These are phyloP conservation scores for Chaetodon auriga DNA, from an alignment of 2,113 vertebrate species.

Conservation along the genomic window DNA sequence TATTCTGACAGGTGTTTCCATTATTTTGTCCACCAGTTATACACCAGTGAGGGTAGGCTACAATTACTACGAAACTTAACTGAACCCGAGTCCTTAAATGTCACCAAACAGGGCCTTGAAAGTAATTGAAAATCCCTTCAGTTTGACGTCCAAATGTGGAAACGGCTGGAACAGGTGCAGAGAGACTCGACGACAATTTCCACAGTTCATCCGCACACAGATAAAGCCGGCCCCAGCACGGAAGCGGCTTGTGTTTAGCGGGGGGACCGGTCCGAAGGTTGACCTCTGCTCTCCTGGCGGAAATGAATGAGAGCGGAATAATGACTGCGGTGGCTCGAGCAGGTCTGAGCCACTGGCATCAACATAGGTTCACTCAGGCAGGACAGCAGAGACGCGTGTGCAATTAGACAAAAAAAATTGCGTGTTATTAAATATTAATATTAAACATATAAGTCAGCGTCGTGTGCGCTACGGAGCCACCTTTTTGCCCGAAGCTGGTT, in stretches of 20 bases:
- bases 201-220: slow-evolving; percentile 1
- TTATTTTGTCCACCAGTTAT: background rate
- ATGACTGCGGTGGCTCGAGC: slow-evolving; percentile 52
- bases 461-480: no score
- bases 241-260: slow-evolving; percentile 5
- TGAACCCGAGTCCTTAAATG: background rate
- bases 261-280: background rate
- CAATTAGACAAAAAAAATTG: background rate
- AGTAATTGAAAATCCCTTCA: background rate
- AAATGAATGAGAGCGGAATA: slow-evolving; percentile 28
- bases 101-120: background rate
- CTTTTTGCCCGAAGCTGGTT: background rate
- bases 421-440: background rate
- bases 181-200: slow-evolving; percentile 15
- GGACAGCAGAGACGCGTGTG: background rate
- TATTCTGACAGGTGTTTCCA: background rate
- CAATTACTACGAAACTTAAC: background rate
- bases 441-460: background rate
- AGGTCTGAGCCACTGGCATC: slow-evolving; percentile 22
- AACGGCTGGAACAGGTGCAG: background rate
- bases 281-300: slow-evolving; percentile 40
- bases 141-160: background rate
- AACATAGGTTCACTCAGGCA: background rate
- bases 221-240: slow-evolving; percentile 11
- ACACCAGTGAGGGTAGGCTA: background rate